Base-by-base conservation (phyloP, 2,113 vertebrate species). In the Pitta sordida region DNA sequence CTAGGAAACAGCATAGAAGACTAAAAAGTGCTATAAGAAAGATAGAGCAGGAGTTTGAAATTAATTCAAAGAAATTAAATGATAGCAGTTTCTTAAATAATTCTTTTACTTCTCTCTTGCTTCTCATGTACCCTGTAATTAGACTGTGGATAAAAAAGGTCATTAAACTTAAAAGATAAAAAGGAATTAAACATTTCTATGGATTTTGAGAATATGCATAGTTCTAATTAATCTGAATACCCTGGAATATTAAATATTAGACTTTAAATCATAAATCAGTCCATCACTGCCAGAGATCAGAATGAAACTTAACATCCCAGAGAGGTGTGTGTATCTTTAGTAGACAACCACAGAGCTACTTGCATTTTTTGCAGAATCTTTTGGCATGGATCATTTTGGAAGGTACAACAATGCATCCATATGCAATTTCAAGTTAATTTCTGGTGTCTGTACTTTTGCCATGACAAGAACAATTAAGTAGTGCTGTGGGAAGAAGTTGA, bases 1-100 rank as follows among this genome's bases (percentile, higher is more conserved):
- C 80, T 74, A 73, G 20, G 26, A 84, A 81, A 83, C 26, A 69
- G 18, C 41, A 85, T 6, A 58, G 24, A 68, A 82, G 27, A 85
- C 27, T 84, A 63, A 64, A 18, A 88, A 64, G 20, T 76, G 34
- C 34, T 41, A 34, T 5, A 46, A 29, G 20, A 49, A 91, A 87
- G 39, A 67, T 3, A 4, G 4, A 78, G 14, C 21, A 73, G 34
- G 44, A 76, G 37, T 76, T 37, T 65, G 56, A 83, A 81, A 81
- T 93, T 3, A 89, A 76, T 90, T 83, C 85, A 95, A 94, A 90
- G 85, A 14, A 91, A 85, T 62, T 90, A 93, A 80, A 80, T 60
- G 10, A 88, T 39, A 37, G 13, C 22, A 65, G 8, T 69, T 85
- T 79, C 59, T 85, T 79, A 90, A 93, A 87, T 87, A 94, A 94